Percentiles rank a stretch among this genome's conserved stretches.
Conservation (phyloP, 2,797 vertebrate genomes). For the Nothura maculosa region DNA sequence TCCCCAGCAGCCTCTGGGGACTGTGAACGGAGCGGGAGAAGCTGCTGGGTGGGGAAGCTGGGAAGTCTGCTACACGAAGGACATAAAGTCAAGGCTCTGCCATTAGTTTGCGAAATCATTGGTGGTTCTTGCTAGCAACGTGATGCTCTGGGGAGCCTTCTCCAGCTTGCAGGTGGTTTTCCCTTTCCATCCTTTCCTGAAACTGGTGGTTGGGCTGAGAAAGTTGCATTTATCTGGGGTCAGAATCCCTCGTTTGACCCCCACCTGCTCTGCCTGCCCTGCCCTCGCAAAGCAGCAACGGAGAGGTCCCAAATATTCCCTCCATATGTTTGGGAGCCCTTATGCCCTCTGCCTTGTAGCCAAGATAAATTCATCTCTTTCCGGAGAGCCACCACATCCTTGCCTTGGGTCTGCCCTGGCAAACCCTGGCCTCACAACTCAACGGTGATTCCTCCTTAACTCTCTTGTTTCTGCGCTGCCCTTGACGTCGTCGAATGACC, state of each 20-base stretch:
- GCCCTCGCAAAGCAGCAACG: background rate
- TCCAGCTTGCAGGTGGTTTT: background rate
- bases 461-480: fast-evolving
- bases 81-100: background rate
- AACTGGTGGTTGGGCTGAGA: background rate
- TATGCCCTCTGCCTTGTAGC: background rate
- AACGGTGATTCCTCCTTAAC: background rate
- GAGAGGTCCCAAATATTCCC: background rate
- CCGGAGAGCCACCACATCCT: fast-evolving
- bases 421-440: background rate
- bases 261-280: fast-evolving
- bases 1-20: background rate
- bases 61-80: background rate
- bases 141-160: background rate
- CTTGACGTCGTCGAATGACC: background rate
- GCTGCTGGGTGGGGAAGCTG: background rate
- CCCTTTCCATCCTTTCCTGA: background rate
- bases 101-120: background rate
- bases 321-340: background rate
- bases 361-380: background rate
- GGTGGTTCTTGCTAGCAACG: too few relatives aligned
- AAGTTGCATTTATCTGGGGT: background rate
- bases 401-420: background rate
- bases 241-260: background rate
- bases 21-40: background rate